Conservation (phyloP, 2,888 invertebrate species). For the Hypomecis punctinalis region DNA sequence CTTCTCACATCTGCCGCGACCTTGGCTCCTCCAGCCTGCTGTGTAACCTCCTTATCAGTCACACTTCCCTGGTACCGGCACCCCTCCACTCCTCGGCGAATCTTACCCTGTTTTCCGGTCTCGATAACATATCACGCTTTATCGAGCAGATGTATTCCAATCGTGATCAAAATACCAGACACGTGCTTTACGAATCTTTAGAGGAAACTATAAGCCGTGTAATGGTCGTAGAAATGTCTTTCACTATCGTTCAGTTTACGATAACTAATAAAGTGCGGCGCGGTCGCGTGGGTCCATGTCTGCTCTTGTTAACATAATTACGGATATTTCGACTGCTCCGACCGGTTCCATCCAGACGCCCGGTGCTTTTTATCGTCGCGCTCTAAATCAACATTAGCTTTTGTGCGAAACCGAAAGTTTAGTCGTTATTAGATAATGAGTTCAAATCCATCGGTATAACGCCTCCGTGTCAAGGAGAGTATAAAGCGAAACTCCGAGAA, state of each 20-base stretch:
- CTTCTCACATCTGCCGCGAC: slow-evolving; percentile 83
- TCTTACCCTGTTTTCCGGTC: slow-evolving; percentile 77
- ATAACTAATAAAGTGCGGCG: slow-evolving; percentile 53
- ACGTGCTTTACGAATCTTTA: slow-evolving; percentile 53
- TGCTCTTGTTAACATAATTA: slow-evolving; percentile 77
- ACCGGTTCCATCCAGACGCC: slow-evolving; percentile 69
- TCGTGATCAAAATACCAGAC: slow-evolving; percentile 43
- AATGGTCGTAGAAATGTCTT: slow-evolving; percentile 59
- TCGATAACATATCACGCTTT: slow-evolving; percentile 65
- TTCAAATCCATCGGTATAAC: slow-evolving; percentile 56
- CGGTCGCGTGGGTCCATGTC: slow-evolving; percentile 61
- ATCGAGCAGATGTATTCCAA: slow-evolving; percentile 62
- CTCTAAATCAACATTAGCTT: slow-evolving; percentile 69
- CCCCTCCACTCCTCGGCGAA: slow-evolving; percentile 63
- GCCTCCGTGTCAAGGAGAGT: slow-evolving; percentile 44
- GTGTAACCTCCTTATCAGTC: slow-evolving; percentile 82
- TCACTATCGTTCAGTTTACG: slow-evolving; percentile 68
- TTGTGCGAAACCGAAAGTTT: slow-evolving; percentile 85
- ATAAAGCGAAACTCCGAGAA: slow-evolving; percentile 41
- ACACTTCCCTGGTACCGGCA: slow-evolving; percentile 68
- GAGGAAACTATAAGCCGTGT: slow-evolving; percentile 49
- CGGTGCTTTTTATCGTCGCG: slow-evolving; percentile 63
- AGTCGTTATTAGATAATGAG: slow-evolving; percentile 65
- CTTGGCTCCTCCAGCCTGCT: slow-evolving; percentile 77
- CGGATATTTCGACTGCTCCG: slow-evolving; percentile 66